These are phyloP conservation scores for Heteractis magnifica DNA, from an alignment of 92 coral and sea anemone genomes.

Conservation along the genomic window DNA sequence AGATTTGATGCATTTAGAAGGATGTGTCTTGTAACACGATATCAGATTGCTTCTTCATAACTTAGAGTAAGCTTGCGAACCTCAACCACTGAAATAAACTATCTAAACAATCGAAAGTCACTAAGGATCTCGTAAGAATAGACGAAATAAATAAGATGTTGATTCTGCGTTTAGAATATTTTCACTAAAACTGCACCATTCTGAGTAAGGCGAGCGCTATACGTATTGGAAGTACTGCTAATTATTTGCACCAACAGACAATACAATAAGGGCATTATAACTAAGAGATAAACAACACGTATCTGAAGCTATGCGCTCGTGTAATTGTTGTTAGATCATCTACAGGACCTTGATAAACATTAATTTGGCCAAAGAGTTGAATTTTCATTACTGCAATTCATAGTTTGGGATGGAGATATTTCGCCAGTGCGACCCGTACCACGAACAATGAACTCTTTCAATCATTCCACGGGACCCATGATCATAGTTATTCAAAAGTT, in stretches of 20 bases:
- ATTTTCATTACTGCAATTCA: neutral
- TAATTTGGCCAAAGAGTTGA: neutral
- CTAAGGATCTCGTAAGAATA: neutral
- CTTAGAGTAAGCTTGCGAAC: neutral
- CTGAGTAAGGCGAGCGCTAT: neutral
- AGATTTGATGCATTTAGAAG: neutral
- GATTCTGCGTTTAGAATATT: neutral
- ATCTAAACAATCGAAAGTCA: neutral
- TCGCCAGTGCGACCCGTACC: constrained; percentile 9
- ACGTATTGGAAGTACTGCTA: neutral
- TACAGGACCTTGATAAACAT: neutral
- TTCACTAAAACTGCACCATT: neutral
- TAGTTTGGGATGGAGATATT: neutral
- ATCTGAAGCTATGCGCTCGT: neutral
- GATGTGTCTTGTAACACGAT: constrained; percentile 8
- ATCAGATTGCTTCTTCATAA: neutral
- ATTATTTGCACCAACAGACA: neutral
- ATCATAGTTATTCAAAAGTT: neutral
- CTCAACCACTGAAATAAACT: neutral
- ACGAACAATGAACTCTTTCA: constrained; percentile 34
- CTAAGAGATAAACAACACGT: neutral
- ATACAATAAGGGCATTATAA: constrained; percentile 4
- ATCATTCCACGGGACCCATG: constrained; percentile 11
- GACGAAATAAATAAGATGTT: neutral
- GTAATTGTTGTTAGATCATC: neutral